These are phyloP conservation scores for Antedon mediterranea DNA, from an alignment of 53 echinoderm and acorn worm species.

Conservation along the genomic window DNA sequence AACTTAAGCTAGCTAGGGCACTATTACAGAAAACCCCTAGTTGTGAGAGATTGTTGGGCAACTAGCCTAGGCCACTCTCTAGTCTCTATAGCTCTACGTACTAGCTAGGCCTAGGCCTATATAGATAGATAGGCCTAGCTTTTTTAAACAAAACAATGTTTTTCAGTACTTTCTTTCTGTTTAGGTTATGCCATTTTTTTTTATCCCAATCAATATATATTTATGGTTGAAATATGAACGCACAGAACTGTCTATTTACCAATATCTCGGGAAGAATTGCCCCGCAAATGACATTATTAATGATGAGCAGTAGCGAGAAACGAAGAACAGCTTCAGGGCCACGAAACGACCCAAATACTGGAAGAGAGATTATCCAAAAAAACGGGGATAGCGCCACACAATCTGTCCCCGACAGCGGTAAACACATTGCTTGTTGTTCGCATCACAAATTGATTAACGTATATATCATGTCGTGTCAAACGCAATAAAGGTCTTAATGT, in stretches of 20 bases:
- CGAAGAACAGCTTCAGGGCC: slow-evolving; percentile 84
- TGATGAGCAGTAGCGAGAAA: slow-evolving; percentile 62
- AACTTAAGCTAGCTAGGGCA: too few species aligned
- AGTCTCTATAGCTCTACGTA: too few species aligned
- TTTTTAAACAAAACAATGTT: too few species aligned
- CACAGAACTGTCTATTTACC: slow-evolving; percentile 12
- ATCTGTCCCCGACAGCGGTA: slow-evolving; percentile 13
- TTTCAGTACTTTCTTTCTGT: too few species aligned
- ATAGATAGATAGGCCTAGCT: too few species aligned
- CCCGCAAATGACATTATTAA: slow-evolving; percentile 40
- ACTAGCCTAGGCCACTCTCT: too few species aligned
- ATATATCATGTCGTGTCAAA: not conserved
- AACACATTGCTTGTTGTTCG: slow-evolving; percentile 10
- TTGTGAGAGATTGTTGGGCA: too few species aligned
- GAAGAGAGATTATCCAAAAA: slow-evolving; percentile 59
- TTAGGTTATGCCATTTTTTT: too few species aligned
- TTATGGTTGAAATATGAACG: not conserved
- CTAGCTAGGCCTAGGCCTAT: too few species aligned
- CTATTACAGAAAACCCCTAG: too few species aligned
- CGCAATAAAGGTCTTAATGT: not conserved
- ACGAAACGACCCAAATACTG: slow-evolving; percentile 70
- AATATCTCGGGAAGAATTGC: slow-evolving; percentile 28
- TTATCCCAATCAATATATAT: not conserved
- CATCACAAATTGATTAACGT: not conserved
- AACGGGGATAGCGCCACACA: slow-evolving; percentile 42